Percentiles rank a stretch among this genome's conserved stretches.
phyloP scores from a whole-genome alignment of 1,140 invertebrate species.

The Liolophura sinensis region DNA sequence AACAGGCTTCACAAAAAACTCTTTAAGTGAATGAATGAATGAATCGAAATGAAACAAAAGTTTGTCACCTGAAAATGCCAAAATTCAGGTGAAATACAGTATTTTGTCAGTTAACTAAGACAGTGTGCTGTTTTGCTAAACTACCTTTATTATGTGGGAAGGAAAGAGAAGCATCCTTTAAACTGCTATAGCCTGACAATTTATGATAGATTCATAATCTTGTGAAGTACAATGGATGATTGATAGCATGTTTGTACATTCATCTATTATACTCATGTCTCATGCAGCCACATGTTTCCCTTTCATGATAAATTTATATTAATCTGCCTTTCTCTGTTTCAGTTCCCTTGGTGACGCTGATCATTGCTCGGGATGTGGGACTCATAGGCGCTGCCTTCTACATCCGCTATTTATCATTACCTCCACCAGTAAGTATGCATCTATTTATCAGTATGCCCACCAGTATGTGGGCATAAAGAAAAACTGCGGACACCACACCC shows the following conservation, averaged over 20 bases:
- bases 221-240: background rate
- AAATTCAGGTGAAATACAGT: too few relatives aligned
- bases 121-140: too few relatives aligned
- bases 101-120: too few relatives aligned
- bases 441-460: background rate
- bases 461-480: background rate
- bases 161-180: background rate
- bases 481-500: background rate
- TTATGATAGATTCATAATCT: background rate
- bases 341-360: slow-evolving; percentile 78
- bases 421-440: slow-evolving; percentile 75
- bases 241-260: background rate
- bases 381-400: slow-evolving; percentile 82
- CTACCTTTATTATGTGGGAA: too few relatives aligned
- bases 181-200: background rate
- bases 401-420: slow-evolving; percentile 86
- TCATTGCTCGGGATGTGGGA: slow-evolving; percentile 81
- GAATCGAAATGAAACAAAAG: too few relatives aligned
- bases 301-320: too few relatives aligned
- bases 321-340: slow-evolving; percentile 31
- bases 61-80: too few relatives aligned
- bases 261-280: background rate
- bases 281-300: slow-evolving; percentile 4
- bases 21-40: too few relatives aligned
- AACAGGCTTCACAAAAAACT: too few relatives aligned